Evolutionary conservation across 2,888 invertebrate genomes (phyloP), one percentile per base, ranked within the genome.

Genomic region (Limnephilus marmoratus): DNA sequence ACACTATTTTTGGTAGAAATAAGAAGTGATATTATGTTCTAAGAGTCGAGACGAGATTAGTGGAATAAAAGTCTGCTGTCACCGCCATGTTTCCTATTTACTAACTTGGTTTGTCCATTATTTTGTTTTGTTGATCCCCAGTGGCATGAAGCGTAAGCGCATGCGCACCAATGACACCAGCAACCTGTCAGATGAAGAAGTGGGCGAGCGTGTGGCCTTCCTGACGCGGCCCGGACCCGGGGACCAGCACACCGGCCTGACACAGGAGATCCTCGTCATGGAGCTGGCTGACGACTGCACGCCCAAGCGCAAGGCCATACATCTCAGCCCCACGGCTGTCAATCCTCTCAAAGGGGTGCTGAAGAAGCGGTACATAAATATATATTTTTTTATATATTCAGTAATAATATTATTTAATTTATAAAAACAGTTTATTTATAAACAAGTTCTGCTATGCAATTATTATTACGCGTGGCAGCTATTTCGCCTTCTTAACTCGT

Each of bases 201-300:
- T 96, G 81, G 95, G 95, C 53, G 96, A 96, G 53, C 96, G 96
- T 0, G 96, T 96, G 3, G 95, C 96, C 68, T 87, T 88, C 49
- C 90, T 93, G 45, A 95, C 96, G 2, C 95, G 95, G 5, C 95
- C 95, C 93, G 96, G 96, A 90, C 95, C 95, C 0, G 96, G 95
- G 89, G 95, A 95, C 0, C 96, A 96, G 92, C 96, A 96, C 94
- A 97, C 97, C 85, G 97, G 98, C 0, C 95, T 97, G 3, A 98
- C 98, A 3, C 97, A 97, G 94, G 98, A 98, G 94, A 97, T 97
- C 81, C 96, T 97, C 95, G 96, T 97, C 0, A 94, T 97, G 92
- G 97, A 97, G 93, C 96, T 97, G 29, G 97, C 96, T 90, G 97
- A 53, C 90, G 97, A 97, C 94, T 97, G 97, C 93, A 97, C 97